These are phyloP conservation scores for Carposina sasakii DNA, from an alignment of 1,140 invertebrate genomes.

Conservation along the genomic window DNA sequence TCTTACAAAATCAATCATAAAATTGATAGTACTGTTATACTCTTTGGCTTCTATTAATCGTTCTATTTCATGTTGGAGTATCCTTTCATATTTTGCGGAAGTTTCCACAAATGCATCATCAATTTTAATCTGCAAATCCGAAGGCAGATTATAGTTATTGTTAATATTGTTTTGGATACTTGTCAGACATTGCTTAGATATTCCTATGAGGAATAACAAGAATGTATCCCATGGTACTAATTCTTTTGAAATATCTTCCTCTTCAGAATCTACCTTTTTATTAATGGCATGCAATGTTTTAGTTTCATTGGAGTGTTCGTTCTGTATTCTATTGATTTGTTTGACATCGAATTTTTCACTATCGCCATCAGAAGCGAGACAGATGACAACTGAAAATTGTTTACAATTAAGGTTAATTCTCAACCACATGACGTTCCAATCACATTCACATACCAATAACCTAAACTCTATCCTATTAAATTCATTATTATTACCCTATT, in stretches of 20 bases:
- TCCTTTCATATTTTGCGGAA: slow-evolving; percentile 21
- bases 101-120: slow-evolving; percentile 22
- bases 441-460: no score
- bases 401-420: no score
- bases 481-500: no score
- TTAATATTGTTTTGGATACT: slow-evolving; percentile 27
- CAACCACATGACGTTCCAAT: no score
- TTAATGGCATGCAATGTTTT: no score
- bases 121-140: slow-evolving; percentile 14
- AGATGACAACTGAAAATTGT: no score
- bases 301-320: no score
- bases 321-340: no score
- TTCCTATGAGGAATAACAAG: slow-evolving; percentile 20
- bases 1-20: slow-evolving; percentile 37
- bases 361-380: no score
- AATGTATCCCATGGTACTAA: slow-evolving; percentile 15
- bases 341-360: no score
- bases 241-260: neutral
- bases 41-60: slow-evolving; percentile 15
- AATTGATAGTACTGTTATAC: slow-evolving; percentile 22
- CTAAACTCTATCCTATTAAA: no score
- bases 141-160: slow-evolving; percentile 25
- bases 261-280: neutral
- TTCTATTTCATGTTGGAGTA: slow-evolving; percentile 25
- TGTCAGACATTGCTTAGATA: slow-evolving; percentile 22